Evolutionary conservation across 2,888 invertebrate species (phyloP).

Genomic region (Papilio protenor): DNA sequence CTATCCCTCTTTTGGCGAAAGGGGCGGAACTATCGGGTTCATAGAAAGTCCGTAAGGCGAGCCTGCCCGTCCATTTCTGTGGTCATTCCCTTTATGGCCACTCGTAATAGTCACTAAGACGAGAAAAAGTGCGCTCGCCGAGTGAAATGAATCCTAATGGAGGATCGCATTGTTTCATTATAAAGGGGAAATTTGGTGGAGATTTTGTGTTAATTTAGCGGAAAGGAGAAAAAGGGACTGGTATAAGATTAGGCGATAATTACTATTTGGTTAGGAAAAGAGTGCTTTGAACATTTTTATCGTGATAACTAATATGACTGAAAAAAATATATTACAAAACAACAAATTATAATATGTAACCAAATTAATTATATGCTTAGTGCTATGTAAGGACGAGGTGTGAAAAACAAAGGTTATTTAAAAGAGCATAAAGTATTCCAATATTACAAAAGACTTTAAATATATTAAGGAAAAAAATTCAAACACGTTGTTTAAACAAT

Average conservation of each 20-base stretch:
- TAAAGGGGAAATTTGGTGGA: constrained; percentile 54
- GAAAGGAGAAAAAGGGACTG: constrained; percentile 2
- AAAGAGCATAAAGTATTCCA: too few species aligned
- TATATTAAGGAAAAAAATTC: neutral
- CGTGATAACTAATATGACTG: neutral
- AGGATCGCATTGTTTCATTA: constrained; percentile 65
- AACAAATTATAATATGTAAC: neutral
- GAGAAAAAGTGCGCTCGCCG: constrained; percentile 61
- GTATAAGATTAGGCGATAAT: constrained; percentile 19
- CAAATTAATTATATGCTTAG: neutral
- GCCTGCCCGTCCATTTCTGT: constrained; percentile 61
- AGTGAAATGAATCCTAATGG: constrained; percentile 65
- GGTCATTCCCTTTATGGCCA: constrained; percentile 69
- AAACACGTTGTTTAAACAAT: neutral
- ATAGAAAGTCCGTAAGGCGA: constrained; percentile 67
- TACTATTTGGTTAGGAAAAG: constrained; percentile 11
- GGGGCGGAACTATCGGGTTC: constrained; percentile 55
- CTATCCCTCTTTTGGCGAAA: constrained; percentile 53
- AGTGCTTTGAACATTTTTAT: neutral
- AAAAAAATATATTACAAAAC: neutral
- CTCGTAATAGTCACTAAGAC: constrained; percentile 64
- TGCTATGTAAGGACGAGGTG: too few species aligned
- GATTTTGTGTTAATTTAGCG: constrained; percentile 47
- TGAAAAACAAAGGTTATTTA: neutral
- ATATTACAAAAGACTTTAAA: too few species aligned